phyloP scores from a whole-genome alignment of 2,113 vertebrate species.

The Crypturellus undulatus region DNA sequence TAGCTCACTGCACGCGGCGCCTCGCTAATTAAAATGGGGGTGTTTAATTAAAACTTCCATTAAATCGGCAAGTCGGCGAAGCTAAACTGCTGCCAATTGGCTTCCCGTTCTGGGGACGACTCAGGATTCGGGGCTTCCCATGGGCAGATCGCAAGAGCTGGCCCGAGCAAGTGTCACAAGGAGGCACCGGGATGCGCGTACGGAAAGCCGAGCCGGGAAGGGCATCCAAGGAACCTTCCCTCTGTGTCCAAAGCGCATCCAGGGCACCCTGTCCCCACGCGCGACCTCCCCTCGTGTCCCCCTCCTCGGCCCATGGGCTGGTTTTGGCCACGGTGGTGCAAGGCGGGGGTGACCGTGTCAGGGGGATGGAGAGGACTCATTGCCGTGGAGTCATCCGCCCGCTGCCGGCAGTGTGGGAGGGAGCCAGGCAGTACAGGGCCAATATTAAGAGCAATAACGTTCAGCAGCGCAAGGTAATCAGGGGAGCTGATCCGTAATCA shows the following conservation, averaged over 20 bases:
- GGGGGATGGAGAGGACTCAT: no score
- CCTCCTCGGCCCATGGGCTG: no score
- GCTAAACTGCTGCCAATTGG: constrained; percentile 40
- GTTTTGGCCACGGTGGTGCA: not conserved
- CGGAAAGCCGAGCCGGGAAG: no score
- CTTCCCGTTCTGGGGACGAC: not conserved
- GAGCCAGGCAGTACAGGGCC: not conserved
- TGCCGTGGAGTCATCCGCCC: no score
- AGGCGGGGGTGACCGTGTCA: not conserved
- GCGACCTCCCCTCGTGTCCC: no score
- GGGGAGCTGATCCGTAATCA: not conserved
- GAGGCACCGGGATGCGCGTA: no score
- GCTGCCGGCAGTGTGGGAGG: no score
- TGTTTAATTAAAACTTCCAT: constrained; percentile 47
- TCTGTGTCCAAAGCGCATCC: no score
- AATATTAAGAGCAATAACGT: not conserved
- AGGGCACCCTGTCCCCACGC: no score
- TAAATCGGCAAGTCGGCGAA: constrained; percentile 20
- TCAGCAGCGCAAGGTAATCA: not conserved
- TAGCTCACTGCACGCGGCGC: not conserved
- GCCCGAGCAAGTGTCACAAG: no score
- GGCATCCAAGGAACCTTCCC: no score
- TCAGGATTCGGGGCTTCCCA: not conserved
- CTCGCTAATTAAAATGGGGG: constrained; percentile 49
- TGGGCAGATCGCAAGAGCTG: not conserved